Percentiles rank a stretch among this genome's conserved stretches.
phyloP scores from a whole-genome alignment of 2,888 invertebrate genomes.

The Pollenia griseotomentosa region DNA sequence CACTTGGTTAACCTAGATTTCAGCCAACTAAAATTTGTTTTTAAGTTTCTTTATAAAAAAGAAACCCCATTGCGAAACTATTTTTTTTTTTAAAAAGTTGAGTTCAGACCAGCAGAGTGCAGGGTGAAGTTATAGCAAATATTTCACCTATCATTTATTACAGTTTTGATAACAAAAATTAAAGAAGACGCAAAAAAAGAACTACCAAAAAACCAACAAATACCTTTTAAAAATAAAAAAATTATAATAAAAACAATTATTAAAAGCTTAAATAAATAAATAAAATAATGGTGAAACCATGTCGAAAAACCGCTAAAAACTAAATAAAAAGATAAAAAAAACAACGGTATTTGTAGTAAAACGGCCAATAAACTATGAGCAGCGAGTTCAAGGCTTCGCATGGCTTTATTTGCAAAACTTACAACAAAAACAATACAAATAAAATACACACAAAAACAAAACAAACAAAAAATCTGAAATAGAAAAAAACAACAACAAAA shows the following conservation, averaged over 20 bases:
- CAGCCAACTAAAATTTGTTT: neutral
- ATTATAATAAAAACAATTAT: slow-evolving; percentile 35
- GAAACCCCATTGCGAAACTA: neutral
- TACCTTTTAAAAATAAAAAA: neutral
- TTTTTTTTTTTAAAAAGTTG: slow-evolving; percentile 1
- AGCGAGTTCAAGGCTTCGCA: slow-evolving; percentile 81
- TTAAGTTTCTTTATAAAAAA: neutral
- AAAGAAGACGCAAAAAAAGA: slow-evolving; percentile 27
- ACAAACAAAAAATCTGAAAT: slow-evolving; percentile 12
- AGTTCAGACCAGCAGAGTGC: slow-evolving; percentile 32
- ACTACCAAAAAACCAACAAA: slow-evolving; percentile 20
- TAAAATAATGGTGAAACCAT: slow-evolving; percentile 65
- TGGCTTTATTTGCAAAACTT: slow-evolving; percentile 46
- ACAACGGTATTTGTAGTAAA: slow-evolving; percentile 82
- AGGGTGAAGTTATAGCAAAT: slow-evolving; percentile 24
- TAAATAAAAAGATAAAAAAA: slow-evolving; percentile 37
- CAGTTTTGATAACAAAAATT: slow-evolving; percentile 46
- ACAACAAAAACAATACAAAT: slow-evolving; percentile 34
- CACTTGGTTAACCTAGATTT: neutral
- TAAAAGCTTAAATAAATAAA: slow-evolving; percentile 39
- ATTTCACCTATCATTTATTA: slow-evolving; percentile 48
- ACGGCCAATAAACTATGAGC: slow-evolving; percentile 82
- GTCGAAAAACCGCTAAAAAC: slow-evolving; percentile 64
- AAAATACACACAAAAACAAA: slow-evolving; percentile 5
- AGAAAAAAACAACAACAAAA: slow-evolving; percentile 34